phyloP scores from a whole-genome alignment of 2,113 vertebrate genomes.

The Myotis brandtii region DNA sequence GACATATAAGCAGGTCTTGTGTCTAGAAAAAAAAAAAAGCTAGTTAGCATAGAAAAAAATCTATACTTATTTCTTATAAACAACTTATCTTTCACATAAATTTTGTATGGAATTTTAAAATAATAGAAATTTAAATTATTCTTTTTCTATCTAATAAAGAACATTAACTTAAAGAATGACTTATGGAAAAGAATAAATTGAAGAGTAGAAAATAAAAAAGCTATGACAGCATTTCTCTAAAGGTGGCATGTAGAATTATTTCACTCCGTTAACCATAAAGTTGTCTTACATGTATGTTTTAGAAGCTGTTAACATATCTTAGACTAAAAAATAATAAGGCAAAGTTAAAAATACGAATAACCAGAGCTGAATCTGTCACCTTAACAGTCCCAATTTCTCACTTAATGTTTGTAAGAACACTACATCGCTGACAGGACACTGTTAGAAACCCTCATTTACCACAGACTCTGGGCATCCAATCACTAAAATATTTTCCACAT shows the following conservation, averaged over 20 bases:
- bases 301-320: neutral
- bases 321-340: neutral
- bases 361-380: neutral
- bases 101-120: conserved; percentile 50
- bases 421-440: neutral
- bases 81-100: neutral
- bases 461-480: neutral
- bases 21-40: neutral
- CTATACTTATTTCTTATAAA: neutral
- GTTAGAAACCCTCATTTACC: neutral
- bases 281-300: neutral
- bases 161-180: neutral
- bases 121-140: conserved; percentile 19
- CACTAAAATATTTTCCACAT: conserved; percentile 32
- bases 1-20: neutral
- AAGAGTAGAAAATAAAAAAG: neutral
- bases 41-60: conserved; percentile 36
- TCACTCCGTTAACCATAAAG: neutral
- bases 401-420: neutral
- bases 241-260: neutral
- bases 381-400: neutral
- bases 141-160: neutral
- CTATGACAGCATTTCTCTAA: neutral
- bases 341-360: conserved; percentile 9
- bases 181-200: conserved; percentile 4